Conservation (phyloP, 2,797 vertebrate genomes). For the Pyrocephalus nanus region DNA sequence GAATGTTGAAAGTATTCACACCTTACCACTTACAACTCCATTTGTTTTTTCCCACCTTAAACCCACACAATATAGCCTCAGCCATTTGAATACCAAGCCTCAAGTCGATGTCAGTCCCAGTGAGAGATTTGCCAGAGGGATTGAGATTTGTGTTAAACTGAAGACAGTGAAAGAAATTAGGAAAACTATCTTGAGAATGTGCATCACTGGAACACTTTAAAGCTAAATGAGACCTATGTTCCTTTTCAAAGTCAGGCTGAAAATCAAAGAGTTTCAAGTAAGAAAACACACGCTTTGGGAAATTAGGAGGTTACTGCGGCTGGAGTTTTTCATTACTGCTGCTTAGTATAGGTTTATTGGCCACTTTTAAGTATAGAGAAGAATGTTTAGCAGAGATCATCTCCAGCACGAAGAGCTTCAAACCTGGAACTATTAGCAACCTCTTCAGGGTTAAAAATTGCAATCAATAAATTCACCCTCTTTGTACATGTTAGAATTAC, state of each 20-base stretch:
- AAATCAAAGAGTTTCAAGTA: conserved; percentile 5
- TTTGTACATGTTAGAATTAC: conserved; percentile 30
- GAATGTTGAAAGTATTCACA: neutral
- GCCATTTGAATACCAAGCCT: neutral
- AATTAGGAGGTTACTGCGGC: conserved; percentile 25
- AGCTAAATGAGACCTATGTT: conserved; percentile 16
- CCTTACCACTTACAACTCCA: neutral
- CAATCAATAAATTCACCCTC: conserved; percentile 20
- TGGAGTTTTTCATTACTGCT: neutral
- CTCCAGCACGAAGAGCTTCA: neutral
- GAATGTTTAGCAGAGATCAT: neutral
- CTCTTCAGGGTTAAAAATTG: conserved; percentile 20
- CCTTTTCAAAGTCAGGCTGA: conserved; percentile 21
- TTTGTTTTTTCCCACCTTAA: neutral
- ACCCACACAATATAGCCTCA: neutral
- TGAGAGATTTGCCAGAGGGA: neutral
- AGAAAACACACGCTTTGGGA: conserved; percentile 8
- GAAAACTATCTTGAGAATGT: conserved; percentile 43
- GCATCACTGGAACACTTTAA: neutral
- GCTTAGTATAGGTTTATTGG: conserved; percentile 37
- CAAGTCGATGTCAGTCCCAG: neutral
- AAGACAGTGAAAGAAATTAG: conserved; percentile 45
- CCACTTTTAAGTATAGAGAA: neutral
- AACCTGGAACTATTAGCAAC: neutral
- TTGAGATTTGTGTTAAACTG: neutral